Evolutionary conservation across 1,140 invertebrate genomes (phyloP), one percentile per base, ranked within the genome.

Genomic region (Helicoverpa zea): DNA sequence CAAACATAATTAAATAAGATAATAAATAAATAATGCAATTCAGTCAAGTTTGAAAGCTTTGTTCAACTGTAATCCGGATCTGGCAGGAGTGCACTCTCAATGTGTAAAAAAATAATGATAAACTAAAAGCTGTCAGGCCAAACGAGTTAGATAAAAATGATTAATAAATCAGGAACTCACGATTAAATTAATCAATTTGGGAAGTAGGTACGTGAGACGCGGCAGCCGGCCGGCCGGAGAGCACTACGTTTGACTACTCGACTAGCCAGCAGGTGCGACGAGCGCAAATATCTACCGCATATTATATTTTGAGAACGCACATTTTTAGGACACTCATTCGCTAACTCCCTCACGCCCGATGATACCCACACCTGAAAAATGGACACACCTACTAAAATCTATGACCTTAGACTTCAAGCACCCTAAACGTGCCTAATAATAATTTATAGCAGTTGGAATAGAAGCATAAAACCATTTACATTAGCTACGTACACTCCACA

Each of bases 301-400:
- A 88, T 84, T 90, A 89, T 91, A 93, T 93, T 92, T 93, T 88
- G 81, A 89, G 91, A 91, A 56, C 63, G 61, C 85, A 81, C 84
- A 86, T 85, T 88, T 86, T 86, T 87, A 88, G 82, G 84, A 83
- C 78, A 79, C 72, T 4, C 66, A 80, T 77, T 85, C 83, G 73
- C 82, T 75, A 66, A 83, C 84, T 86, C 87, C 66, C 80, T 86
- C 86, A 68, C 47, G 58, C 80, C 30, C n/a, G 12, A 12, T 51
- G 56, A 58, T 61, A 79, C 79, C 61, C 58, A 79, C 54, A 58
- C 63, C 73, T 12, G 76, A 82, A 80, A 82, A 83, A 63, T 79
- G 66, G 59, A 81, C 80, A 83, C 66, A 78, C 76, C 79, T 72
- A 77, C 72, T 77, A 58, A 64, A 70, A 79, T 54, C 64, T 68